Base-by-base conservation (phyloP, 2,797 vertebrate species). In the Phataginus tetradactyla region DNA sequence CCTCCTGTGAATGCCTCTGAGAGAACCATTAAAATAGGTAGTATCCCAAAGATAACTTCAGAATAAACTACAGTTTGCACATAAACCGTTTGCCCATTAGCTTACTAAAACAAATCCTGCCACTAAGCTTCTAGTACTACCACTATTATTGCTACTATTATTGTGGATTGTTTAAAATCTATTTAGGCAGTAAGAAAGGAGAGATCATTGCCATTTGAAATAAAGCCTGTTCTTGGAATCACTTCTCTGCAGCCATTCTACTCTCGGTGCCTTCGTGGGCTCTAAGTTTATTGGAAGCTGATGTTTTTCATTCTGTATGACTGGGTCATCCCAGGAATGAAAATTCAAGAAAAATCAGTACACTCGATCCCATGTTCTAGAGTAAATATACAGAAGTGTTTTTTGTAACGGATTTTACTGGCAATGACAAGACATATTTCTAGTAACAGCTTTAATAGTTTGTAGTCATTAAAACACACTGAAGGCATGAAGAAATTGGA, bases 271-370 rank as follows among this genome's bases (percentile, higher is more conserved):
- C 27, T 97, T 84, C 74, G 23, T 86, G 17, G 74, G 4, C 18
- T 74, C 2, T 59, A 89, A 71, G 32, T 49, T 96, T 97, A 95
- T 79, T 93, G 90, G 64, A 96, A 96, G 64, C 80, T 85, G 55
- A 68, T 87, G 18, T 83, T 86, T 95, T 90, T 90, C 61, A 77
- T 87, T 7, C 15, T 83, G 27, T 42, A 45, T 91, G 29, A 96
- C 71, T 93, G 80, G 86, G 32, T 95, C 86, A 94, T 74, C 57
- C 17, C 63, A 94, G 89, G 83, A 96, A 96, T 91, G 51, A 97
- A 96, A 96, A 95, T 94, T 96, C 93, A 96, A 97, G 84, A 25
- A 90, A 96, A 97, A 97, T 97, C 95, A 97, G 96, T 96, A 95
- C 55, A 92, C 37, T 97, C 89, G 96, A 94, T 96, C 97, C 63